Base-by-base conservation (phyloP, 35 echinoderm and acorn worm genomes). In the Heliocidaris tuberculata region DNA sequence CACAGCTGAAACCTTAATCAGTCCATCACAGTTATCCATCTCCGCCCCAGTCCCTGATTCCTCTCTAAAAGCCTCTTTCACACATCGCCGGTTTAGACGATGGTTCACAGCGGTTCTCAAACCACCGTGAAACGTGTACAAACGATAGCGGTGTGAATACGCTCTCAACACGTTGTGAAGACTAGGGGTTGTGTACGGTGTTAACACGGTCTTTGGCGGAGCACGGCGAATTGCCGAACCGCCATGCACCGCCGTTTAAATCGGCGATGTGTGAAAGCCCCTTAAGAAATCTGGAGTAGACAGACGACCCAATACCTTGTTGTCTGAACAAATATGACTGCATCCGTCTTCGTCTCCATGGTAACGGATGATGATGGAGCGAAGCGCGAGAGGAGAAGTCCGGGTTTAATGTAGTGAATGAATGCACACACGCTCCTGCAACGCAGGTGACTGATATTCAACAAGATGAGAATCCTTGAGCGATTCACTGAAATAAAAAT, bases 241-340 rank as follows among this genome's bases (percentile, higher is more conserved):
- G n/a, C n/a, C n/a, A n/a, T n/a, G n/a, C n/a, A n/a, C n/a, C n/a
- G n/a, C n/a, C n/a, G n/a, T n/a, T n/a, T n/a, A n/a, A n/a, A n/a
- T n/a, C n/a, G n/a, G n/a, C n/a, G n/a, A n/a, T n/a, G n/a, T n/a
- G n/a, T n/a, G n/a, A n/a, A n/a, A n/a, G n/a, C n/a, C n/a, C n/a
- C n/a, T n/a, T 19, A 89, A 9, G 16, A 48, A 35, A 32, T 86
- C 87, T 32, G 87, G 85, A 11, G 85, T 47, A 47, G 32, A 13
- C 87, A 47, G 87, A 47, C 31, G 15, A 89, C 32, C 31, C 31
- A 15, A 27, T 48, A n/a, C 87, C 87, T 89, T 89, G 87, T 89
- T 89, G 87, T 89, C 87, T 89, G 87, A 89, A 89, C 87, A 89
- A 89, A 89, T 48, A 89, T 32, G 87, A 89, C 0, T 89, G 31